Conservation (phyloP, 2,797 vertebrate genomes). For the Halcyon smyrnensis region DNA sequence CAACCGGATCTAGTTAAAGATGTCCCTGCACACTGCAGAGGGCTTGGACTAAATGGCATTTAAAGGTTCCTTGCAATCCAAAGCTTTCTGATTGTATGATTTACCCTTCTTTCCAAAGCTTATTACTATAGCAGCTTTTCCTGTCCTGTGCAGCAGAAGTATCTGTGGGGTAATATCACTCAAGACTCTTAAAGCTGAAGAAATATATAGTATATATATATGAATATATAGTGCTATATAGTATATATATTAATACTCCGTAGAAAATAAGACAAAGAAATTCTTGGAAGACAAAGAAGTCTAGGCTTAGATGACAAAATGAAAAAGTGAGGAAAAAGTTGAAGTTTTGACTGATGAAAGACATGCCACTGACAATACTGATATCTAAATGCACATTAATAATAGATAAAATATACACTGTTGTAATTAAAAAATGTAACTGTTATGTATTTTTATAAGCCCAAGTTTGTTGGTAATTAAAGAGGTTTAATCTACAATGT, state of each 20-base stretch:
- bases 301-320: neutral
- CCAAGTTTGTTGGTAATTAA: neutral
- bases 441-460: neutral
- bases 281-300: neutral
- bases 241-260: slow-evolving; percentile 74
- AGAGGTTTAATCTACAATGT: neutral
- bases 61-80: neutral
- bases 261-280: neutral
- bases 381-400: neutral
- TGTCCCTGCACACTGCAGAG: neutral
- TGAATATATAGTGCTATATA: neutral
- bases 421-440: neutral
- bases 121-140: slow-evolving; percentile 76
- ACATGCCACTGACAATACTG: neutral
- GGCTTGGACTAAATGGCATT: neutral
- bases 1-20: neutral
- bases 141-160: slow-evolving; percentile 67
- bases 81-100: neutral
- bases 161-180: slow-evolving; percentile 73
- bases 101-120: neutral
- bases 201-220: slow-evolving; percentile 56
- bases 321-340: neutral
- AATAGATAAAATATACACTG: neutral
- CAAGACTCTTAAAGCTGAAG: slow-evolving; percentile 76
- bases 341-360: neutral